These are phyloP conservation scores for Crypturellus undulatus DNA, from an alignment of 2,113 vertebrate genomes.

Conservation along the genomic window DNA sequence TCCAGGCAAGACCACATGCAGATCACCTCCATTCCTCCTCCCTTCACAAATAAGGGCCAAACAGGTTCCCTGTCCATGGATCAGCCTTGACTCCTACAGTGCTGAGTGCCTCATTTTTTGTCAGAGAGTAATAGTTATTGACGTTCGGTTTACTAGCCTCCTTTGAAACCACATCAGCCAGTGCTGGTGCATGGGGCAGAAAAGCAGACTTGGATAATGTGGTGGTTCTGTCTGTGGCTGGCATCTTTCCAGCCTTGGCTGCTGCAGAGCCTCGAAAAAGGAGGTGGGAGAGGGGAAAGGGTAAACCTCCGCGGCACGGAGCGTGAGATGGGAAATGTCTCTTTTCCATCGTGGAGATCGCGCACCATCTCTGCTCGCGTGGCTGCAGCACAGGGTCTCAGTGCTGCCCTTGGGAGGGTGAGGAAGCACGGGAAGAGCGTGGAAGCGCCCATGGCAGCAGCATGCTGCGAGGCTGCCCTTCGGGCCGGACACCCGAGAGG, in stretches of 20 bases:
- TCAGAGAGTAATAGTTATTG: neutral
- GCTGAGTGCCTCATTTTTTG: neutral
- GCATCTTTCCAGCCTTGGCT: neutral
- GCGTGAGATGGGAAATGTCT: fast-evolving
- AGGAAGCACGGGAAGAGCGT: neutral
- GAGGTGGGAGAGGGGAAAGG: neutral
- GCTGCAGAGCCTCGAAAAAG: neutral
- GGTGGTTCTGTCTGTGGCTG: neutral
- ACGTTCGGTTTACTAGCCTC: neutral
- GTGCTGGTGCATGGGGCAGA: neutral
- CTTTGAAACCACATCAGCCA: neutral
- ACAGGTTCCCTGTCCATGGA: neutral
- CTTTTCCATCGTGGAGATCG: neutral
- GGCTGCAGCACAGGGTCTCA: neutral
- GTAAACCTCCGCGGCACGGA: neutral
- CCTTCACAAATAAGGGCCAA: neutral
- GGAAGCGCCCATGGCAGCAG: neutral
- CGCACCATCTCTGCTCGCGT: neutral
- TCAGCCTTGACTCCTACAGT: neutral
- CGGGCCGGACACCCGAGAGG: neutral
- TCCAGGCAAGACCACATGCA: neutral
- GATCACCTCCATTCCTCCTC: neutral
- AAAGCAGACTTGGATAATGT: neutral
- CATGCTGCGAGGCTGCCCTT: neutral
- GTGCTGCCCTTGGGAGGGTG: neutral